Evolutionary conservation across 2,888 invertebrate genomes (phyloP).

Genomic region (Galeopsomyia nigrocyanea): DNA sequence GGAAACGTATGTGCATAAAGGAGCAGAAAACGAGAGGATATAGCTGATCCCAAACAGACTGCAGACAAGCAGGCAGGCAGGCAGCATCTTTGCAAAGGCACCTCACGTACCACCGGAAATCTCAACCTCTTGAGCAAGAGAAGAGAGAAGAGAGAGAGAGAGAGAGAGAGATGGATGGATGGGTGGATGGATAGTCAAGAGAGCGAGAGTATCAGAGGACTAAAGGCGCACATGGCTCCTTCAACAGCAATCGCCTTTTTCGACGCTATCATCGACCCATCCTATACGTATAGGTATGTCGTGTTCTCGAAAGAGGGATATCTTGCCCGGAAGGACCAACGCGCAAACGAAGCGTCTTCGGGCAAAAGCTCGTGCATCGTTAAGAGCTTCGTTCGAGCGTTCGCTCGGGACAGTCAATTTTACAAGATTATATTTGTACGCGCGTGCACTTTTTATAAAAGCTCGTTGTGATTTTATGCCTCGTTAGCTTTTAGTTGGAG

Average conservation of each 20-base stretch:
- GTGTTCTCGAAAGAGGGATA: conserved; percentile 28
- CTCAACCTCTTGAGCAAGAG: conserved; percentile 35
- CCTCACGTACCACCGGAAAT: conserved; percentile 45
- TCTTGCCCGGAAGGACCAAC: background rate
- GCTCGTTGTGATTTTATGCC: no score
- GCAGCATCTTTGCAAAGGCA: conserved; percentile 34
- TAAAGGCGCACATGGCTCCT: conserved; percentile 21
- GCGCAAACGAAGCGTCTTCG: conserved; percentile 35
- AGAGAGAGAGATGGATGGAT: background rate
- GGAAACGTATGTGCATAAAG: conserved; percentile 18
- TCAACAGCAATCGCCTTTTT: conserved; percentile 43
- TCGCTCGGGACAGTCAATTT: no score
- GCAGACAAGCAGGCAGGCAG: background rate
- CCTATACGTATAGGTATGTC: conserved; percentile 21
- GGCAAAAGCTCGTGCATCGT: conserved; percentile 42
- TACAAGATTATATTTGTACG: no score
- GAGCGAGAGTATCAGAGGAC: conserved; percentile 27
- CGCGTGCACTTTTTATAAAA: no score
- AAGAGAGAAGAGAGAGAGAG: background rate
- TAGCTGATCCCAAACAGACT: conserved; percentile 13
- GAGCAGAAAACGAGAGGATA: conserved; percentile 24
- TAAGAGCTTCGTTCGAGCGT: conserved; percentile 14
- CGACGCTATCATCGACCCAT: conserved; percentile 46
- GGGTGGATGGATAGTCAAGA: background rate
- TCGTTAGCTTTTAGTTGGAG: no score